Evolutionary conservation across 2,888 invertebrate genomes (phyloP), one percentile per base, ranked within the genome.

Genomic region (Caradrina kadenii): DNA sequence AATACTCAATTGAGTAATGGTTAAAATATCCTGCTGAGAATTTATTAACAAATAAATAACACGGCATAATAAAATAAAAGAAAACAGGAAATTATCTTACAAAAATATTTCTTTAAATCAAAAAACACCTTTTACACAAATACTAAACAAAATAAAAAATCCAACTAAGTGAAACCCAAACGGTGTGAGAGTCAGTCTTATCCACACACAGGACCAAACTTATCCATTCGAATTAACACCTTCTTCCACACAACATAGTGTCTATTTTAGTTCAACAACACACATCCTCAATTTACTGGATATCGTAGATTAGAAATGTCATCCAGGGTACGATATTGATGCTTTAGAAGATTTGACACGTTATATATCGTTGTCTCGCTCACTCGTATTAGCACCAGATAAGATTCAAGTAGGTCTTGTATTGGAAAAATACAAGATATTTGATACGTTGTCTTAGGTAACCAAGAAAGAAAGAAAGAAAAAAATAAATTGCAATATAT

Each of bases 261-360:
- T 61, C 21, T 15, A 79, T 66, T 72, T 73, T 73, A 19, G 49
- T 42, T 54, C 55, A 58, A 35, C 61, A 55, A 21, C 5, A 62
- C 8, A 48, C 59, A 69, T 73, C 65, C 69, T 82, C 82, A 81
- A 84, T 84, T 84, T 82, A 76, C 74, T 56, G 70, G 78, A 77
- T 83, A 83, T 70, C 73, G 78, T 74, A 83, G 83, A 83, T 84
- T 83, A 84, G 83, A 83, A 83, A 83, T 77, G 83, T 83, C 84
- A 82, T 84, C 80, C 82, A 73, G 72, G 62, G 63, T 80, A 69
- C 73, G 79, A 78, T 84, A 83, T 84, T 84, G 82, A 82, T 80
- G 84, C 84, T 77, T 80, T 80, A 73, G 80, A 76, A 77, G 84
- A 83, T 79, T 82, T 79, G 80, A 83, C 82, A 82, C 74, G 73